Evolutionary conservation across 2,797 vertebrate genomes (phyloP).

Genomic region (Anolis apletophallus): DNA sequence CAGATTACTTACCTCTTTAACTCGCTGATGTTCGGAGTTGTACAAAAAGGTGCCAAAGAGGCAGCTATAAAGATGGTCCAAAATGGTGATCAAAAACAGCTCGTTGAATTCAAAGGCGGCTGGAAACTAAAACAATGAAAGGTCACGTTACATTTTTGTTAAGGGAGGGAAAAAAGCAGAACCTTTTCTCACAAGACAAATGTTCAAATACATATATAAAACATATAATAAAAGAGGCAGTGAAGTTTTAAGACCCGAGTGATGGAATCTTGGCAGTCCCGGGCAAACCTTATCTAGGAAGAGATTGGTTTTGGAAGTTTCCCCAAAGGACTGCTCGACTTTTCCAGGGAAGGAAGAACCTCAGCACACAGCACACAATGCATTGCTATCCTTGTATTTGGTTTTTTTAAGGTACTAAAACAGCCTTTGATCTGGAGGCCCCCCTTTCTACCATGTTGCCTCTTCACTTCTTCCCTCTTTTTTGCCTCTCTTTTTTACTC

Average conservation of each 20-base stretch:
- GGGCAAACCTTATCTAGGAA: neutral
- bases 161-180: neutral
- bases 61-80: conserved; percentile 98
- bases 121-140: conserved; percentile 86
- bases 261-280: neutral
- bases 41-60: conserved; percentile 95
- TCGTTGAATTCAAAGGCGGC: conserved; percentile 97
- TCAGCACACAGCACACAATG: conserved; percentile 2
- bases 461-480: too few relatives aligned
- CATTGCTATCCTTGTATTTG: conserved; percentile 25
- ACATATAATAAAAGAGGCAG: neutral
- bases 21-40: conserved; percentile 91
- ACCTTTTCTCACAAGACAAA: neutral
- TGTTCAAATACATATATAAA: too few relatives aligned
- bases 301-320: neutral
- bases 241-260: neutral
- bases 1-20: conserved; percentile 81
- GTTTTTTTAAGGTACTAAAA: neutral
- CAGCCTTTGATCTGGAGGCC: neutral
- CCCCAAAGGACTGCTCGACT: neutral
- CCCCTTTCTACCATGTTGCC: too few relatives aligned
- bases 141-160: neutral
- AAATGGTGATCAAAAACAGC: conserved; percentile 91
- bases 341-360: neutral
- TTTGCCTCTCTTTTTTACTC: too few relatives aligned